A percentile compares a stretch with the other conserved stretches of the same genome.
These are phyloP conservation scores for Prunella fulvescens DNA, from an alignment of 2,113 vertebrate species.

Conservation along the genomic window DNA sequence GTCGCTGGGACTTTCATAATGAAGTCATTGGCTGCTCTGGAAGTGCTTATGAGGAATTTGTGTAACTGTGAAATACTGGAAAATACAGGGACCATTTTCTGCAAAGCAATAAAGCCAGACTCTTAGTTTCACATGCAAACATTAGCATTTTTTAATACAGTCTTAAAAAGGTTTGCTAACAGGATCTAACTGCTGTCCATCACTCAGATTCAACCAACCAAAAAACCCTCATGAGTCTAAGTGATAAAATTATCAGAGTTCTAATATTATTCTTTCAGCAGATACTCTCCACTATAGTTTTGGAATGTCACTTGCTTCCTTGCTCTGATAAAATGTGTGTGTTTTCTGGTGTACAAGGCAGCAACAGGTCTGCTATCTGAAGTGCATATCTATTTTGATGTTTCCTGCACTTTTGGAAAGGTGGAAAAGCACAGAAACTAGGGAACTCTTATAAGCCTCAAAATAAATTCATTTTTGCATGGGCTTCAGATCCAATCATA, in stretches of 20 bases:
- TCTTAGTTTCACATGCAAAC: neutral
- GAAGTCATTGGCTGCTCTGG: neutral
- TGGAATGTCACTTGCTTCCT: neutral
- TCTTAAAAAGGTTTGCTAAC: neutral
- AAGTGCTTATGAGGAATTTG: neutral
- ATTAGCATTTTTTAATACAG: neutral
- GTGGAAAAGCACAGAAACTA: neutral
- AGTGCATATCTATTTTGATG: neutral
- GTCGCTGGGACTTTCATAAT: neutral
- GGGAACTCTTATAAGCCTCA: neutral
- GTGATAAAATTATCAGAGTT: neutral
- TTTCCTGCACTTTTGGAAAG: neutral
- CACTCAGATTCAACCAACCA: neutral
- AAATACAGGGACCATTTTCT: neutral
- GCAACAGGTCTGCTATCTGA: neutral
- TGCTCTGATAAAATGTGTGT: neutral
- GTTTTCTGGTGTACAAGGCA: neutral
- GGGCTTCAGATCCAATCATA: neutral
- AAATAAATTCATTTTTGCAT: neutral
- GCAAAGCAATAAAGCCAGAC: neutral
- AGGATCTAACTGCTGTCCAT: neutral
- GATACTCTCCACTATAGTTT: neutral
- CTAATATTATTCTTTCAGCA: neutral
- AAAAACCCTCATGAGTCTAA: neutral
- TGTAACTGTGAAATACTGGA: neutral